Percentiles rank a stretch among this genome's conserved stretches.
These are phyloP conservation scores for Probosciger aterrimus DNA, from an alignment of 2,113 vertebrate species.

Conservation along the genomic window DNA sequence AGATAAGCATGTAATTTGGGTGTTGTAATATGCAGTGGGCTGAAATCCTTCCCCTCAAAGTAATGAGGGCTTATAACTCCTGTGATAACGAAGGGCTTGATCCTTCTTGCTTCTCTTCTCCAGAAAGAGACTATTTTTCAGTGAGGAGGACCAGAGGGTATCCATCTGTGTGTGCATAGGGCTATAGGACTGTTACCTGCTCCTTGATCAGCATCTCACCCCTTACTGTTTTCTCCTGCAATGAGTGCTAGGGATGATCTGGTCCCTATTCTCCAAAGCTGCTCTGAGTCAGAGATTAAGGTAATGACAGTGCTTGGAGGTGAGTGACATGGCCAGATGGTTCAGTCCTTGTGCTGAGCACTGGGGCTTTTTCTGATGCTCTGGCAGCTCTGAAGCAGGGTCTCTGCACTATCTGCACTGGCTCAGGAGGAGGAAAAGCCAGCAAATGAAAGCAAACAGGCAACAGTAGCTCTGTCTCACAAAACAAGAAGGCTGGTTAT, in stretches of 20 bases:
- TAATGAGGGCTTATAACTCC: not conserved
- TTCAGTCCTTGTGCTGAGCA: not conserved
- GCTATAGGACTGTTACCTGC: not conserved
- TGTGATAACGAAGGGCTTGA: not conserved
- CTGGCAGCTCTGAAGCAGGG: not conserved
- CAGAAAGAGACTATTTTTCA: not conserved
- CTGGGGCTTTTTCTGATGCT: not conserved
- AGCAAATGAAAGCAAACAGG: not conserved
- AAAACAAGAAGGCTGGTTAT: not conserved
- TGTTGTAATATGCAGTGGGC: not conserved
- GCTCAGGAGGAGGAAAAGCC: not conserved
- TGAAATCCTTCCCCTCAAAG: not conserved
- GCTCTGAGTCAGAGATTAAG: not conserved
- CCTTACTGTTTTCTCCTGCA: not conserved
- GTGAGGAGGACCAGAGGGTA: not conserved
- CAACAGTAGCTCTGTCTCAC: fast-evolving
- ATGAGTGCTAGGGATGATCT: fast-evolving
- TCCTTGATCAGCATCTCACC: not conserved
- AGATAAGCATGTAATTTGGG: not conserved
- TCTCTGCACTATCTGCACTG: not conserved
- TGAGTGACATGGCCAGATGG: not conserved
- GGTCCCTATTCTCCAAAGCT: not conserved
- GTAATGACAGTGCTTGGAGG: not conserved
- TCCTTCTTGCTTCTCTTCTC: not conserved
- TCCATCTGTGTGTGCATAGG: not conserved